These are phyloP conservation scores for Pampusana beccarii DNA, from an alignment of 2,113 vertebrate species.

Conservation along the genomic window DNA sequence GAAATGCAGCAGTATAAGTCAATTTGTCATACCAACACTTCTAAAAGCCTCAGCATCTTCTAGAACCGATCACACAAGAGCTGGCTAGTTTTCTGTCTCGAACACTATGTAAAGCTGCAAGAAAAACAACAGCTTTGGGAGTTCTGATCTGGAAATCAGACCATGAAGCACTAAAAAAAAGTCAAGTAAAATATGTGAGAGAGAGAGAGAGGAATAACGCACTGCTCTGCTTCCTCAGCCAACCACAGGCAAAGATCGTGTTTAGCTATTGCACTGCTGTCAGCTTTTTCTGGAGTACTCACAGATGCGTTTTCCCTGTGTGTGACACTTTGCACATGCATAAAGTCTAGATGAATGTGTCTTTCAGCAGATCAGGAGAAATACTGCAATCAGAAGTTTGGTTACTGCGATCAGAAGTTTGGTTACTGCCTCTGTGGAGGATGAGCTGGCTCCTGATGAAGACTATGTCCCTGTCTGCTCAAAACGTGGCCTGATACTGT, in stretches of 20 bases:
- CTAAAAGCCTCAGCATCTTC: background rate
- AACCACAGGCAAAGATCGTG: background rate
- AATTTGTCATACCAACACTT: background rate
- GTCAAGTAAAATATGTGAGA: background rate
- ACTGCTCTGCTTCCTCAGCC: background rate
- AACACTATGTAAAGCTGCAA: background rate
- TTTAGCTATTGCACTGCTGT: background rate
- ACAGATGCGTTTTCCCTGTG: background rate
- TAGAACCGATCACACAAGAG: background rate
- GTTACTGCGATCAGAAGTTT: background rate
- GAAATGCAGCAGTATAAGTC: background rate
- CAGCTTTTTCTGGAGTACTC: background rate
- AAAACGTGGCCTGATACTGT: background rate
- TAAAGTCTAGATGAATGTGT: background rate
- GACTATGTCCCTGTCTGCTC: background rate
- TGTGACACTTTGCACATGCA: background rate
- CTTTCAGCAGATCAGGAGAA: background rate
- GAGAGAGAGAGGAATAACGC: background rate
- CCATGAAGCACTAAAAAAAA: background rate
- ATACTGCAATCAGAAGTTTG: background rate
- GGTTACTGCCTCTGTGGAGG: background rate
- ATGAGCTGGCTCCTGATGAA: background rate
- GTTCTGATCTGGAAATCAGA: background rate
- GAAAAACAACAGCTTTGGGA: background rate
- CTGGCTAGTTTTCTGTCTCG: background rate